These are phyloP conservation scores for Cecidostiba fungosa DNA, from an alignment of 2,888 invertebrate genomes.

Conservation along the genomic window DNA sequence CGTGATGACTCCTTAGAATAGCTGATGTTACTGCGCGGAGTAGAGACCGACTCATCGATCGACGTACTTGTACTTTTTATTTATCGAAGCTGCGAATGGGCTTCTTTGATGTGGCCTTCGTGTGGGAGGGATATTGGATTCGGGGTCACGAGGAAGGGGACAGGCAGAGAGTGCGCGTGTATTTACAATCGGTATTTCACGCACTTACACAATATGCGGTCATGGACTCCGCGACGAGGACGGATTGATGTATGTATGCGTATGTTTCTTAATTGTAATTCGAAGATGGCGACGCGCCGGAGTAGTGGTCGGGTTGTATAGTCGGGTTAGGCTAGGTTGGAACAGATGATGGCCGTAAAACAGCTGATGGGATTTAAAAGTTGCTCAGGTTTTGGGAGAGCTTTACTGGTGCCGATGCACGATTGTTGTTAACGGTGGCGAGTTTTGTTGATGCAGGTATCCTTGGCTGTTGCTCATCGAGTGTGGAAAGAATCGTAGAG, in stretches of 20 bases:
- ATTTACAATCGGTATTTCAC: constrained; percentile 28
- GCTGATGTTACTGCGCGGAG: constrained; percentile 1
- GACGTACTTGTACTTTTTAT: not conserved
- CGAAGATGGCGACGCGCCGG: not conserved
- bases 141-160: not conserved
- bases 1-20: not conserved
- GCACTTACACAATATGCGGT: constrained; percentile 34
- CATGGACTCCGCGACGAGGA: not conserved
- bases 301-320: no score
- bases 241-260: not conserved
- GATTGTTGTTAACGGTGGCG: not conserved
- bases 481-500: not conserved
- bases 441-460: not conserved
- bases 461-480: not conserved
- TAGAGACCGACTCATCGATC: constrained; percentile 4
- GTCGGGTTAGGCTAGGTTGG: constrained; percentile 19
- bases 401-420: not conserved
- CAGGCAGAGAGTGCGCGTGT: not conserved
- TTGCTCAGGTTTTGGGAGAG: not conserved
- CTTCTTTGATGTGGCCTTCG: not conserved
- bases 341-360: constrained; percentile 17
- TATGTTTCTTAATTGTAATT: constrained; percentile 13
- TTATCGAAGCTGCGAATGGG: not conserved
- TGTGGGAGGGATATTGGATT: not conserved
- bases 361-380: constrained; percentile 9